Base-by-base conservation (phyloP, 2,113 vertebrate genomes). In the Diglossa brunneiventris region DNA sequence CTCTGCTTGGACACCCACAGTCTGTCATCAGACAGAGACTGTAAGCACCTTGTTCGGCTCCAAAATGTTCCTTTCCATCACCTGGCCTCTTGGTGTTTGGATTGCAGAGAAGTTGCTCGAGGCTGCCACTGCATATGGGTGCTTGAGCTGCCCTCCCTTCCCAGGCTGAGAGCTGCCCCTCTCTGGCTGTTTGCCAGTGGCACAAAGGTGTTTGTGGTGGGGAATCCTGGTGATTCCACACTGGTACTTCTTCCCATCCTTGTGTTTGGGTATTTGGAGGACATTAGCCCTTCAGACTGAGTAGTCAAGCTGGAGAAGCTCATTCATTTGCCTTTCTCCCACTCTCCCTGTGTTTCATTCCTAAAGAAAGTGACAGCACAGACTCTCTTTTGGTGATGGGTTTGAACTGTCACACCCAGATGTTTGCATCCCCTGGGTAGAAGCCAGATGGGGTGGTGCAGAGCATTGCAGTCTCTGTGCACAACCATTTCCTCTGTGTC, bases 131-230 rank as follows among this genome's bases (percentile, higher is more conserved):
- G 24, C 44, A 50, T 11, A 13, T 10, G n/a, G 62, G 11, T 2
- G 2, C 10, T 24, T 69, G 68, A 30, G 42, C 33, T 91, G 52
- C 41, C 41, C 68, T 95, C n/a, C 3, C 0, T 76, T 81, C n/a
- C 55, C 21, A 41, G 50, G 21, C 31, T 66, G 42, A 17, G 9
- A 16, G 31, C 24, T 3, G 0, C 7, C 31, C 37, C 22, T 86
- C 4, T 0, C 50, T 83, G 59, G 23, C 37, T 0, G 0, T 23
- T 10, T 5, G 0, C 30, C 52, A 47, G 35, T 6, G 17, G 14
- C 33, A 33, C 56, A 68, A 4, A 79, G 22, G 7, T 7, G 0
- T 73, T 83, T 33, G n/a, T 66, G 41, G 3, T 46, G 42, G 33
- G 59, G 18, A 66, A 5, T 42, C 30, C 14, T 44, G 56, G 18